Evolutionary conservation across 2,888 invertebrate species (phyloP), one percentile per base, ranked within the genome.

Genomic region (Dolichomitus sp.): DNA sequence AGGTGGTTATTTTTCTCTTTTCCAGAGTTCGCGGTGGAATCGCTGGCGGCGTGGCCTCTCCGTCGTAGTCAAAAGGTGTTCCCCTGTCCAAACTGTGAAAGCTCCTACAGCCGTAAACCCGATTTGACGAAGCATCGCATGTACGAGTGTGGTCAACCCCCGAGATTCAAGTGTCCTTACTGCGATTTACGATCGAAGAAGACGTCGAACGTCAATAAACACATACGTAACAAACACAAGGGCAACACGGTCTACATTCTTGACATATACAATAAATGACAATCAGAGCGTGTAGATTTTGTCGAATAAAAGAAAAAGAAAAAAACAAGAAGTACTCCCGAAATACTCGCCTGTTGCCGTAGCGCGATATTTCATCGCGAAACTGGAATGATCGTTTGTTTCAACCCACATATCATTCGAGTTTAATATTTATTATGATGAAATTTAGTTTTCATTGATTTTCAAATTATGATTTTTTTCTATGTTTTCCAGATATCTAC

Each of bases 131-230:
- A 86, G 86, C 92, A 86, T 88, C 89, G 77, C 87, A 91, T 86
- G 88, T 88, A 61, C 85, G 91, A 86, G 27, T 89, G 88, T 52
- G 85, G 78, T 30, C 88, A 89, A 50, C 83, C 87, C 19, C 88
- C 89, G 17, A 88, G 88, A 61, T 93, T 93, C 82, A 90, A 90
- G 66, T 94, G 94, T 80, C 90, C 91, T 6, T 89, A 91, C 74
- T 94, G 94, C 77, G 87, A 86, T 23, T 87, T 87, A 76, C 87
- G 81, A 37, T 88, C 88, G 68, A 90, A 87, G 48, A 86, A 87
- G 59, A 87, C 91, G 2, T 88, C 88, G 50, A 88, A 88, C 82
- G 89, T 91, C 30, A 88, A 90, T 45, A 87, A 87, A 50, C 91
- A 91, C 42, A 88, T 90, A 70, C 86, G 90, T 19, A 48, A 30